Percentiles rank a stretch among this genome's conserved stretches.
phyloP scores from a whole-genome alignment of 2,797 vertebrate genomes.

The Phoeniculus purpureus region DNA sequence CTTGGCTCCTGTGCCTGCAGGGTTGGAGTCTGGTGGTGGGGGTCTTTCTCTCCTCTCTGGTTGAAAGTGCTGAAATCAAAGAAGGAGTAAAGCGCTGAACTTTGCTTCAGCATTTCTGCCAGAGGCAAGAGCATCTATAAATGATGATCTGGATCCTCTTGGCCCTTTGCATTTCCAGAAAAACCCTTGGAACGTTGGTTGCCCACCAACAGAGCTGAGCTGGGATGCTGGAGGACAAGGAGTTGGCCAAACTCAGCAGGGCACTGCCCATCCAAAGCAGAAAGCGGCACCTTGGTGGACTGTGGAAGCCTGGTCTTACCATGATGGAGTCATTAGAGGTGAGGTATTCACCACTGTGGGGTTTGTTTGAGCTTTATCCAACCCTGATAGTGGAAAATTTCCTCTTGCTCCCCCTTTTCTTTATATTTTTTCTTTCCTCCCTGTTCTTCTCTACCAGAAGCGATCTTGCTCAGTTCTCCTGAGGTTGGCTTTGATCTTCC shows the following conservation, averaged over 20 bases:
- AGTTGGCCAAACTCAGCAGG: not conserved
- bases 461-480: not conserved
- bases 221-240: not conserved
- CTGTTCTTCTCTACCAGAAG: not conserved
- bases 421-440: not conserved
- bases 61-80: conserved; percentile 18
- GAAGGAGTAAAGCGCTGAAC: not conserved
- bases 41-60: not conserved
- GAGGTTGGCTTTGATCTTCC: conserved; percentile 41
- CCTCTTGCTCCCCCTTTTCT: not conserved
- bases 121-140: conserved; percentile 32
- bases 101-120: not conserved
- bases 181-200: not conserved
- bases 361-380: not conserved
- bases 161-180: conserved; percentile 6
- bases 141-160: conserved; percentile 9
- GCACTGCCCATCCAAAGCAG: not conserved
- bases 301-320: fast-evolving
- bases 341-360: fast-evolving
- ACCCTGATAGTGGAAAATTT: not conserved
- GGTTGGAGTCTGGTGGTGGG: not conserved
- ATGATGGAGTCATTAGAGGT: fast-evolving
- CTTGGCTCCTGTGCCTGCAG: fast-evolving
- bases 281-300: not conserved
- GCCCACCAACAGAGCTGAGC: fast-evolving